Conservation (phyloP, 2,888 invertebrate genomes). For the Teinopalpus imperialis region DNA sequence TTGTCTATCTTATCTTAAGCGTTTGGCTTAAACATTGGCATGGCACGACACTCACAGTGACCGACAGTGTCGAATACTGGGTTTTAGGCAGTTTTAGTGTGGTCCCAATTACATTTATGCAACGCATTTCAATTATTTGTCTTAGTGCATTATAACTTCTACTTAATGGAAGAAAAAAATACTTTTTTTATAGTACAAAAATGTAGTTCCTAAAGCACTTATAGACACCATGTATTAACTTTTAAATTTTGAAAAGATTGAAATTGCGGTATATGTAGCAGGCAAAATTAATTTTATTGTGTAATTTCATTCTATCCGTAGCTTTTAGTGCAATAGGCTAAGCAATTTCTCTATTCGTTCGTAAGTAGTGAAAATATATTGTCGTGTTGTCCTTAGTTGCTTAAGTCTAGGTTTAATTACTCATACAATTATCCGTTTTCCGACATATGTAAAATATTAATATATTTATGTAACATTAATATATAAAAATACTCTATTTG, state of each 20-base stretch:
- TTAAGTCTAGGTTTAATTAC: slow-evolving; percentile 64
- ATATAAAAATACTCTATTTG: no score
- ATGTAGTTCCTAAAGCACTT: slow-evolving; percentile 11
- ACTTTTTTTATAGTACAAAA: background rate
- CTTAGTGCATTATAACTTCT: background rate
- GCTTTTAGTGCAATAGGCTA: slow-evolving; percentile 13
- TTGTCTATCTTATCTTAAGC: slow-evolving; percentile 66
- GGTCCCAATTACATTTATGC: slow-evolving; percentile 8
- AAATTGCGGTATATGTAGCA: slow-evolving; percentile 1
- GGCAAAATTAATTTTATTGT: slow-evolving; percentile 13
- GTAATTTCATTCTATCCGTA: slow-evolving; percentile 33
- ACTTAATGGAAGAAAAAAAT: background rate
- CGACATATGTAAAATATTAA: slow-evolving; percentile 10
- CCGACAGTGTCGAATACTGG: slow-evolving; percentile 55
- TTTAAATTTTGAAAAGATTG: slow-evolving; percentile 27
- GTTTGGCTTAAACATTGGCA: slow-evolving; percentile 78
- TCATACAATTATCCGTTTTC: slow-evolving; percentile 58
- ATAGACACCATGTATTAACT: slow-evolving; percentile 2
- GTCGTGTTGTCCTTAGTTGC: slow-evolving; percentile 65
- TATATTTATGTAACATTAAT: no score
- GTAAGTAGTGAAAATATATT: slow-evolving; percentile 27
- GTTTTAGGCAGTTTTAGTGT: slow-evolving; percentile 42
- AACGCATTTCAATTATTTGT: slow-evolving; percentile 1
- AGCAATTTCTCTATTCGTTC: slow-evolving; percentile 12
- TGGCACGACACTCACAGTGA: slow-evolving; percentile 73